Base-by-base conservation (phyloP, 2,797 vertebrate genomes). In the Muraenolepis orangiensis region DNA sequence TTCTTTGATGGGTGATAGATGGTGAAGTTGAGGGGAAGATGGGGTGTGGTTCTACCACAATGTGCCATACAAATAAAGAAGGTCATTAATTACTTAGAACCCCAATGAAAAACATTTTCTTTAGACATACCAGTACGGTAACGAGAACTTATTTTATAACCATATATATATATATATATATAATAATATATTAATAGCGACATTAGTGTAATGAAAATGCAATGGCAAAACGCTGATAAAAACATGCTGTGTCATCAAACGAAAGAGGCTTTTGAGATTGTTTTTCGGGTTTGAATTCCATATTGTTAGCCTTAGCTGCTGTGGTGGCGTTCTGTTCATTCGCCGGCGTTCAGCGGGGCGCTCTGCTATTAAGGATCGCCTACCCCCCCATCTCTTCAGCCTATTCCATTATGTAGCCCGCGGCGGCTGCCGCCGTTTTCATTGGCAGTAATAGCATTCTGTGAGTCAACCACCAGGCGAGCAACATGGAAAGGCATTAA, bases 321-420 rank as follows among this genome's bases (percentile, higher is more conserved):
- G 69, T 70, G 12, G 61, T 20, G 12, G 26, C n/a, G 16, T 32
- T 67, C 29, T 26, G 18, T 72, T 26, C n/a, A n/a, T n/a, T 67
- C 13, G 70, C 61, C 20, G 42, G 57, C 36, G 20, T 85, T 78
- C 29, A 30, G n/a, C n/a, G n/a, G 76, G 80, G 70, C 76, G 68
- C 28, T 69, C 68, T 76, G 66, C 78, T 83, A 64, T 87, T 80
- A 84, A 82, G 64, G 76, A 80, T 84, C 70, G 76, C 70, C 78
- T 85, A n/a, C n/a, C 28, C 66, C 74, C 61, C 78, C 74, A 72
- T 83, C 20, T 85, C 83, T 82, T 77, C 80, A 82, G 74, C 81
- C 82, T 82, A 84, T 89, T 88, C 81, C 76, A 82, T 78, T 86
- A 69, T 75, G 76, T 32, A 79, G 85, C 87, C 86, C 79, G 81